These are phyloP conservation scores for Aurelia sp. DNA, from an alignment of 30 jellyfish, hydroid and myxozoan genomes.

Conservation along the genomic window DNA sequence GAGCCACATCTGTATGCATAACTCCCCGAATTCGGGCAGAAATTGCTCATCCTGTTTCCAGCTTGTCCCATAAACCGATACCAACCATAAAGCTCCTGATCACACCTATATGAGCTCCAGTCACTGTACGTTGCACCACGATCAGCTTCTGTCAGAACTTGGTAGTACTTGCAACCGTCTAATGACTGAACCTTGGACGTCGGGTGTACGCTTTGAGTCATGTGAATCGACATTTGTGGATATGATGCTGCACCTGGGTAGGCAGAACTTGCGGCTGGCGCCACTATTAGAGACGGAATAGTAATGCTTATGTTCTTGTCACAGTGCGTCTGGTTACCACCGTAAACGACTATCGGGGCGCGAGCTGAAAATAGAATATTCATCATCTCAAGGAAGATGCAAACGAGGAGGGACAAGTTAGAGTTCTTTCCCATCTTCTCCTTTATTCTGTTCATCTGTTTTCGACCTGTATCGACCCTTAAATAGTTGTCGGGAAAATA, in stretches of 20 bases:
- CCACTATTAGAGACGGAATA: not conserved
- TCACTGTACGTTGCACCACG: slow-evolving; percentile 52
- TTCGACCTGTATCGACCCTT: too few relatives aligned
- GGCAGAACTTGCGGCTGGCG: not conserved
- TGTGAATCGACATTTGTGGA: not conserved
- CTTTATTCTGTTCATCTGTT: too few relatives aligned
- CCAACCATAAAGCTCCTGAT: slow-evolving; percentile 78
- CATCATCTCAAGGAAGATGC: too few relatives aligned
- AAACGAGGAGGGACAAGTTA: too few relatives aligned
- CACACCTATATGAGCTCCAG: slow-evolving; percentile 66
- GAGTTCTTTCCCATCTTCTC: too few relatives aligned
- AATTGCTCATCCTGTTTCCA: slow-evolving; percentile 62
- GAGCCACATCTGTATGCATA: slow-evolving; percentile 76
- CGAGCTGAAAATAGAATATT: too few relatives aligned
- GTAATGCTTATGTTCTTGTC: not conserved
- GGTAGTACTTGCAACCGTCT: slow-evolving; percentile 64
- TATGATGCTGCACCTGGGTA: not conserved
- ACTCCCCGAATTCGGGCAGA: slow-evolving; percentile 62
- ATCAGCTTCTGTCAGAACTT: slow-evolving; percentile 51
- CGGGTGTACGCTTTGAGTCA: not conserved
- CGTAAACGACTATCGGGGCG: not conserved
- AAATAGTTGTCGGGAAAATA: too few relatives aligned
- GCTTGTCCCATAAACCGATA: slow-evolving; percentile 76
- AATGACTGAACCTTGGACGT: slow-evolving; percentile 24
- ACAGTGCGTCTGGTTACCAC: slow-evolving; percentile 13